These are phyloP conservation scores for Acrocyrtus sp. DNA, from an alignment of 2,888 invertebrate species.

Conservation along the genomic window DNA sequence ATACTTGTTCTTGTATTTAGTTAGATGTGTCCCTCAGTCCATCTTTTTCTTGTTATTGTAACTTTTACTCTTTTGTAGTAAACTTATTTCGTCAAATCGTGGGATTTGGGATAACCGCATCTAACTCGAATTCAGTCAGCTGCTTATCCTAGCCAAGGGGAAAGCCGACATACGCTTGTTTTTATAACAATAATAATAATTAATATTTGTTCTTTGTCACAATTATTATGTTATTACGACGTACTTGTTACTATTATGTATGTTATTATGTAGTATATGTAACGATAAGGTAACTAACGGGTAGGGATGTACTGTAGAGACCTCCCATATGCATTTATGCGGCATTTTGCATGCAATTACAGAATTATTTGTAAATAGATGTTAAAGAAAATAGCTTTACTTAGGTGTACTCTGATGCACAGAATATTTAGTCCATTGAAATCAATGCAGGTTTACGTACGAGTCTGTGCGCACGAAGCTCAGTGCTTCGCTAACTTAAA, in stretches of 20 bases:
- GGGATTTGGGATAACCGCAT: conserved; percentile 54
- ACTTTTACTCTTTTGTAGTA: conserved; percentile 40
- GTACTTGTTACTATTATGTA: not conserved
- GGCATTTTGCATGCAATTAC: conserved; percentile 1
- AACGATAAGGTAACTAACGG: not conserved
- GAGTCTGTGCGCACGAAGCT: not conserved
- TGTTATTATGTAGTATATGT: not conserved
- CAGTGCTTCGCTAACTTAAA: not conserved
- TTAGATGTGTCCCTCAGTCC: not conserved
- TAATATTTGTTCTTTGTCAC: conserved; percentile 19
- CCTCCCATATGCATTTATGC: not conserved
- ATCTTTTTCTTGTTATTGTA: conserved; percentile 6
- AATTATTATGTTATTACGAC: not conserved
- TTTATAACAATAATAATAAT: conserved; percentile 43
- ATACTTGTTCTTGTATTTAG: not conserved
- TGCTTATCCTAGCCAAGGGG: conserved; percentile 60
- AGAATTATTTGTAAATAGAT: not conserved
- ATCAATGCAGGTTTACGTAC: conserved; percentile 14
- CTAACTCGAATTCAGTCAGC: conserved; percentile 50
- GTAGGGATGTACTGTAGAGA: not conserved
- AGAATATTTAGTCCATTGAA: conserved; percentile 16
- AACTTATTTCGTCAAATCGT: conserved; percentile 28
- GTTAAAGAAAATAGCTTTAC: conserved; percentile 20
- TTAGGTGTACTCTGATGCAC: not conserved
- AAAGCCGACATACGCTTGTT: conserved; percentile 61